Evolutionary conservation across 2,797 vertebrate genomes (phyloP), one percentile per base, ranked within the genome.

Genomic region (Silurus lanzhouensis): DNA sequence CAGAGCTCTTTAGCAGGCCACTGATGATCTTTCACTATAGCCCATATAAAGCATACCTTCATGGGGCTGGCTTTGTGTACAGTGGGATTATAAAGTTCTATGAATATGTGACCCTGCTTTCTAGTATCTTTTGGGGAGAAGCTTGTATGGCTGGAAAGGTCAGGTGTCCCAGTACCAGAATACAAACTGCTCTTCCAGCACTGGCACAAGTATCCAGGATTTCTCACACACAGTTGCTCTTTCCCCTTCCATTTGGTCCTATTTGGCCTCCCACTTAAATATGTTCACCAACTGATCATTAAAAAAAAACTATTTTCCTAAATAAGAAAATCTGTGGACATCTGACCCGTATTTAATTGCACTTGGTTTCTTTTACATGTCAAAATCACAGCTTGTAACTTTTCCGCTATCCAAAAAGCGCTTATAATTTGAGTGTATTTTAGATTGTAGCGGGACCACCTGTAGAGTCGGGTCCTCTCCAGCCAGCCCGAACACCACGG

Each of bases 201-300:
- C 61, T 44, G 38, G 5, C 46, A 67, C 25, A 31, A 66, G 10
- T 38, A 27, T 74, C 22, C 72, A 55, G 72, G 6, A 75, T 38
- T 77, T 60, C 44, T 76, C 25, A 9, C 72, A 71, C 48, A 19
- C 80, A 83, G 20, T 19, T 57, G 48, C 63, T 60, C 38, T 72
- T 64, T 58, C 9, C 15, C 52, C 0, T 3, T 10, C 48, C 8
- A 7, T 52, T 52, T 52, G 8, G 48, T 52, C 48, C 48, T 10
- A 10, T 52, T 64, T 27, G 14, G n/a, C 25, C n/a, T 81, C 22
- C 48, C 48, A 52, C 4, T 66, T 25, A 80, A 80, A 64, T 74
- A 72, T 85, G 55, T 81, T 66, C 44, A 55, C n/a, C 58, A 52
- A 52, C 67, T 38, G 46, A 76, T 66, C 7, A 57, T 67, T 84